These are phyloP conservation scores for Acrobasis suavella DNA, from an alignment of 2,888 invertebrate species.

Conservation along the genomic window DNA sequence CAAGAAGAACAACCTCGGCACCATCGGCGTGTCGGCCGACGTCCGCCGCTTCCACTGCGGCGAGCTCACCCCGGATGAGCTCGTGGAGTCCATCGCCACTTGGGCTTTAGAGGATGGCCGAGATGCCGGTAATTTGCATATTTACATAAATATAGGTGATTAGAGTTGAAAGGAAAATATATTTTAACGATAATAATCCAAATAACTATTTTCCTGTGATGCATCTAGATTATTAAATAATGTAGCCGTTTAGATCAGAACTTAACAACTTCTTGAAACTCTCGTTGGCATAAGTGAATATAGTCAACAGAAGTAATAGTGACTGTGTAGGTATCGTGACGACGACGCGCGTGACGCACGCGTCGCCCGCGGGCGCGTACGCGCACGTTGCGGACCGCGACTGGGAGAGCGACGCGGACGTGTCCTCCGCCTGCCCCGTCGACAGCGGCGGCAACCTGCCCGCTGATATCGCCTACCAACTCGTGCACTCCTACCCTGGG, in stretches of 20 bases:
- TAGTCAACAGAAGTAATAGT: no score
- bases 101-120: slow-evolving; percentile 82
- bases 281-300: no score
- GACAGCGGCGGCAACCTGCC: slow-evolving; percentile 62
- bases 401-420: slow-evolving; percentile 87
- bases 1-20: slow-evolving; percentile 84
- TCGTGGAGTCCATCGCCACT: slow-evolving; percentile 83
- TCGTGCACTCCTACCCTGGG: slow-evolving; percentile 84
- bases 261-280: no score
- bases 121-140: slow-evolving; percentile 61
- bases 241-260: no score
- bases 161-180: no score
- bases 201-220: no score
- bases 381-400: slow-evolving; percentile 86
- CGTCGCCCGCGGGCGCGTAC: slow-evolving; percentile 77
- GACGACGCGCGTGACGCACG: slow-evolving; percentile 84
- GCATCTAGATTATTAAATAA: no score
- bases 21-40: slow-evolving; percentile 84
- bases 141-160: slow-evolving; percentile 29
- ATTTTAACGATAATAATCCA: no score
- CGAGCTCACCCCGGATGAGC: slow-evolving; percentile 63
- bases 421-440: slow-evolving; percentile 58
- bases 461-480: slow-evolving; percentile 86
- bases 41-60: slow-evolving; percentile 82
- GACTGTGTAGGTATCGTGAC: slow-evolving; percentile 86